Evolutionary conservation across 2,113 vertebrate genomes (phyloP), one percentile per base, ranked within the genome.

Genomic region (Coregonus clupeaformis): DNA sequence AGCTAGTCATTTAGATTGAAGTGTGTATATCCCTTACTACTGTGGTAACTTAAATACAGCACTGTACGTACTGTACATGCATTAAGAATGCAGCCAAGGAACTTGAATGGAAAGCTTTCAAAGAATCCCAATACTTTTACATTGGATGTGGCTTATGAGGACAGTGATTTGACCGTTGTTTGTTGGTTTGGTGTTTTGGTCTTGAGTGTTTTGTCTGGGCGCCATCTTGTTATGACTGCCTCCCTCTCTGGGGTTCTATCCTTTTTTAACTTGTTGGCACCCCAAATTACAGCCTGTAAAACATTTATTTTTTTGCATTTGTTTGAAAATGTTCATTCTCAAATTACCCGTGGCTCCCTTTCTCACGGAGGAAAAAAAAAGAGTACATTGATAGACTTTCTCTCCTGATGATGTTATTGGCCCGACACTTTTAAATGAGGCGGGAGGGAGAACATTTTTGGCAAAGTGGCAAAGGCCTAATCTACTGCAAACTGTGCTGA

Each of bases 141-240:
- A 42, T 11, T 42, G 36, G 49, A 52, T 81, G 85, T 71, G 83
- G 87, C 82, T 85, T 80, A 80, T 87, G 78, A 86, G 78, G 87
- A 85, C 82, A 86, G 88, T 87, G 87, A 90, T 90, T 90, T 83
- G 85, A 84, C 85, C 89, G 80, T 88, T 90, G 90, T 91, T 91
- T 89, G 90, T 91, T 90, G 82, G 86, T 88, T 82, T 71, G 83
- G 84, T 89, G 83, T 52, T 52, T 52, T 52, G 49, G 49, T 52
- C 14, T 78, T 66, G 85, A 86, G 86, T 90, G 87, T 90, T 90
- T 91, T 91, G 88, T 91, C 90, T 91, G 90, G 88, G 85, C 84
- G 74, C 85, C 57, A 57, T 87, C 82, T 79, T 91, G 89, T 91
- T 91, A 91, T 91, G 89, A 87, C 90, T 90, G 90, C 86, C 80